Conservation (phyloP, 2,888 invertebrate species). For the Drosophila formosana region DNA sequence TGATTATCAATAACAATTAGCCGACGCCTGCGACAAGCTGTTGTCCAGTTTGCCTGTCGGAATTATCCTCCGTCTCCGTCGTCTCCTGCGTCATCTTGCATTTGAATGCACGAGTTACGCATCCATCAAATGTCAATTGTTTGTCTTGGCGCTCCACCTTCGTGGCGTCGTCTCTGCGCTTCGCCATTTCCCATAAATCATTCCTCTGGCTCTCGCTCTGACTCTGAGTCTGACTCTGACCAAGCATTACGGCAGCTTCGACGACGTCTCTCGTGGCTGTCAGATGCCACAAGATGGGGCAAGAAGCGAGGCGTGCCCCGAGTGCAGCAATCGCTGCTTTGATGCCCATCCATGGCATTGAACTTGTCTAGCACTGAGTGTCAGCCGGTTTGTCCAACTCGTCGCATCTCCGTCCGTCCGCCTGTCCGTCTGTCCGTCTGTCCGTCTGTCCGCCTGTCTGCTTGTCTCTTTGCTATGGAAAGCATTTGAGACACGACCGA, state of each 20-base stretch:
- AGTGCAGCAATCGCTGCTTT: conserved; percentile 56
- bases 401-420: conserved; percentile 6
- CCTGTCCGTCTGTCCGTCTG: not conserved
- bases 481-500: conserved; percentile 45
- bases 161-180: conserved; percentile 48
- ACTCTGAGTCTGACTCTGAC: conserved; percentile 37
- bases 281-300: conserved; percentile 12
- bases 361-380: conserved; percentile 76
- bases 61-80: conserved; percentile 39
- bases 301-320: conserved; percentile 14
- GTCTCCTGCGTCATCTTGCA: conserved; percentile 23
- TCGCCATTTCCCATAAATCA: conserved; percentile 76
- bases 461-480: conserved; percentile 51
- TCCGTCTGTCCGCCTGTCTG: no score
- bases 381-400: conserved; percentile 72
- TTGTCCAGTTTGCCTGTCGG: conserved; percentile 62
- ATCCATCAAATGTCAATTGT: conserved; percentile 82
- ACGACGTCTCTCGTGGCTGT: conserved; percentile 46
- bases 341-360: conserved; percentile 79
- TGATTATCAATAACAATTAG: conserved; percentile 82
- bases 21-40: conserved; percentile 57
- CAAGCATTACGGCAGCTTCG: conserved; percentile 53
- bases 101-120: conserved; percentile 80
- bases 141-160: conserved; percentile 76
- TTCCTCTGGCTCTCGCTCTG: conserved; percentile 37